phyloP scores from a whole-genome alignment of 2,113 vertebrate genomes.

The Mobula birostris region DNA sequence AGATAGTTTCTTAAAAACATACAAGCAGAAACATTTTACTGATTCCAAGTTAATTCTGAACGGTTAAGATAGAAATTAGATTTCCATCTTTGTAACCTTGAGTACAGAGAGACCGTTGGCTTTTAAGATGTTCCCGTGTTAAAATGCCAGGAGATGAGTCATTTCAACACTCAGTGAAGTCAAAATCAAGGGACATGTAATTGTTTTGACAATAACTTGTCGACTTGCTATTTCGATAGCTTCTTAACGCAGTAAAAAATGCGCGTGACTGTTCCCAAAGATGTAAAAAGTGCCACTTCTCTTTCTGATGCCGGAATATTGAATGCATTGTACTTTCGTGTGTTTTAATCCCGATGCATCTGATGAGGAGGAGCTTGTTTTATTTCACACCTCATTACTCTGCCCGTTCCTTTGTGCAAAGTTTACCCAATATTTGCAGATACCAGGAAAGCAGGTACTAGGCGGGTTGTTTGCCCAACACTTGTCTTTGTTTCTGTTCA shows the following conservation, averaged over 20 bases:
- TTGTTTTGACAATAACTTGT: constrained; percentile 10
- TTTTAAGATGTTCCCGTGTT: neutral
- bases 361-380: constrained; percentile 41
- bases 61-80: neutral
- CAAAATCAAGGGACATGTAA: neutral
- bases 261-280: neutral
- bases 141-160: neutral
- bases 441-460: neutral
- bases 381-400: constrained; percentile 49
- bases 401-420: constrained; percentile 38
- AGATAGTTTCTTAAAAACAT: neutral
- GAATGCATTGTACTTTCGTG: neutral
- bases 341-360: neutral
- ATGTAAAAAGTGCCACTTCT: neutral
- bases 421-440: constrained; percentile 28
- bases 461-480: neutral
- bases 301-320: neutral
- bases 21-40: neutral
- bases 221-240: neutral
- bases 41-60: neutral
- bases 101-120: neutral
- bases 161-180: neutral
- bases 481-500: neutral
- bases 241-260: neutral
- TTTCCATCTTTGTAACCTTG: neutral